phyloP scores from a whole-genome alignment of 2,888 invertebrate genomes.

The Diloba caeruleocephala region DNA sequence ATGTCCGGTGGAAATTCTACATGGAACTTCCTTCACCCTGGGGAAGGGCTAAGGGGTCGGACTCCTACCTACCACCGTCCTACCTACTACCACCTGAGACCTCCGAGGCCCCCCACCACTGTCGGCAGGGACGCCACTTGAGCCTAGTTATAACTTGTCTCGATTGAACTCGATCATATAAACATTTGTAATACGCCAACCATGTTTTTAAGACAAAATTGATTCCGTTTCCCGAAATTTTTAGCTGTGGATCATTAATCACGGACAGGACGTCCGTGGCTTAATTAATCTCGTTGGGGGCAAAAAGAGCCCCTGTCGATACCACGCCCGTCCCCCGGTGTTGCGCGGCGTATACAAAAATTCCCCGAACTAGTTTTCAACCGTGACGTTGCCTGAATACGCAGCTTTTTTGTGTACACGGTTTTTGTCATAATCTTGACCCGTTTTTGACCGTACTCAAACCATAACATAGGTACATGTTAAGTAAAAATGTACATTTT shows the following conservation, averaged over 20 bases:
- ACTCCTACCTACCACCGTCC: too few species aligned
- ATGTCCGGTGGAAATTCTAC: too few species aligned
- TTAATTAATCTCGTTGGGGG: constrained; percentile 76
- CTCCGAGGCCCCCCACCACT: too few species aligned
- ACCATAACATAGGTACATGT: too few species aligned
- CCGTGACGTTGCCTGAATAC: constrained; percentile 6
- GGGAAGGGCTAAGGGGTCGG: too few species aligned
- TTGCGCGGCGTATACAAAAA: constrained; percentile 51
- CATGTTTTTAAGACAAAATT: constrained; percentile 60
- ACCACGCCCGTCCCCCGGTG: constrained; percentile 54
- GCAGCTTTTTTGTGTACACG: constrained; percentile 1
- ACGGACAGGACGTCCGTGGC: constrained; percentile 54
- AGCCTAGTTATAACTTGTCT: too few species aligned
- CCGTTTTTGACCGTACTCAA: too few species aligned
- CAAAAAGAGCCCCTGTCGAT: constrained; percentile 76
- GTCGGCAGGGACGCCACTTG: too few species aligned
- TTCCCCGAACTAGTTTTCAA: constrained; percentile 22
- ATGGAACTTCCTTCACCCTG: too few species aligned
- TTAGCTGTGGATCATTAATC: constrained; percentile 73
- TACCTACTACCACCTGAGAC: too few species aligned
- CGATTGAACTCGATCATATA: not conserved
- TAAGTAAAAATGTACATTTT: too few species aligned
- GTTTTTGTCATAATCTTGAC: not conserved
- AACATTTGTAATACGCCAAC: constrained; percentile 3
- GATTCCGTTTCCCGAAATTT: constrained; percentile 68